Conservation (phyloP, 2,797 vertebrate species). For the Ctenopoma multispine region DNA sequence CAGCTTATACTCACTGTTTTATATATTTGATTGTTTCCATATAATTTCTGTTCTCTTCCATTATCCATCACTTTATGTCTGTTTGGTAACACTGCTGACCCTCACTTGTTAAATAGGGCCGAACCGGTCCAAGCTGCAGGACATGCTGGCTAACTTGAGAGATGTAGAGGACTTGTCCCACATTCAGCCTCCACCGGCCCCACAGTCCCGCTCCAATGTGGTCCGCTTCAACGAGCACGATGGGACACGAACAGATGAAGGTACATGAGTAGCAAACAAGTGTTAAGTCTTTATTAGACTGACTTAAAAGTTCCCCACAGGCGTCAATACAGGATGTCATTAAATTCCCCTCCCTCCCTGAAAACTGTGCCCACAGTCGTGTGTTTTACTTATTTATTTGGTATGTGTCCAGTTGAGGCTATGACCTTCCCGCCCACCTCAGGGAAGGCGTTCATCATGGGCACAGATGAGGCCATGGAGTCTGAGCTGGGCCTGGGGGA, state of each 20-base stretch:
- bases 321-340: background rate
- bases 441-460: conserved; percentile 97
- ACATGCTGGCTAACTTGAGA: conserved; percentile 98
- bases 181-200: conserved; percentile 92
- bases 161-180: conserved; percentile 96
- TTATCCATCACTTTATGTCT: background rate
- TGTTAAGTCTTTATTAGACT: background rate
- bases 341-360: background rate
- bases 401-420: conserved; percentile 88
- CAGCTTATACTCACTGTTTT: conserved; percentile 30
- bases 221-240: conserved; percentile 93
- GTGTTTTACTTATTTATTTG: conserved; percentile 10
- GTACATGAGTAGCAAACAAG: conserved; percentile 62
- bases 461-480: conserved; percentile 94
- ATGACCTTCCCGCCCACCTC: conserved; percentile 96
- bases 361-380: background rate
- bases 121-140: conserved; percentile 98
- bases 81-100: conserved; percentile 31
- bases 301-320: no score
- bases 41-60: no score
- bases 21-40: conserved; percentile 4
- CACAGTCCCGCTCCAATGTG: conserved; percentile 90
- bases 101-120: conserved; percentile 86
- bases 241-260: conserved; percentile 93
- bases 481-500: conserved; percentile 95